Evolutionary conservation across 2,797 vertebrate genomes (phyloP).

Genomic region (Dendrocincla fuliginosa): DNA sequence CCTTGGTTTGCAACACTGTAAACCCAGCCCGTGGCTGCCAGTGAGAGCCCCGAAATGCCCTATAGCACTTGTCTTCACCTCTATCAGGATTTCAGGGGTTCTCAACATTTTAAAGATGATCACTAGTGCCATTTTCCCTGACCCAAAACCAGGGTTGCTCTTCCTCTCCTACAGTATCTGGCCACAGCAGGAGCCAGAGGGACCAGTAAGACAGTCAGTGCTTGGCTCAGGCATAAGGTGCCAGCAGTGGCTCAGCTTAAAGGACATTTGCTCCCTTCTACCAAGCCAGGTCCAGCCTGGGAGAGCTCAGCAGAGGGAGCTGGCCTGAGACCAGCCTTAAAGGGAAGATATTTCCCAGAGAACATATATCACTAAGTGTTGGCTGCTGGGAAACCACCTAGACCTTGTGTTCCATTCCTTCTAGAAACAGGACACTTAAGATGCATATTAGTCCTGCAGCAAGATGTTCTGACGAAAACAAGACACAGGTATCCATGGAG

Average conservation of each 20-base stretch:
- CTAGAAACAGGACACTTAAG: background rate
- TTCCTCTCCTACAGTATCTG: background rate
- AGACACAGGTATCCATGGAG: background rate
- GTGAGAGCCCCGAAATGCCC: background rate
- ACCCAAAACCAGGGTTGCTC: background rate
- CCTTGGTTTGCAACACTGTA: background rate
- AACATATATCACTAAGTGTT: background rate
- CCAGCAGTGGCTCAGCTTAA: background rate
- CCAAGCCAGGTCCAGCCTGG: background rate
- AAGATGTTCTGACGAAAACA: background rate
- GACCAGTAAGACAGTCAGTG: background rate
- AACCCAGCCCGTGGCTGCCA: background rate
- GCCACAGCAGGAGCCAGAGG: background rate
- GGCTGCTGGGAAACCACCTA: background rate
- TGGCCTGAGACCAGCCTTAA: background rate
- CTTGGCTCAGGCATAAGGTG: background rate
- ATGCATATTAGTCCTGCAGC: background rate
- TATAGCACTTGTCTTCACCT: background rate
- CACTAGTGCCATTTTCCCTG: background rate
- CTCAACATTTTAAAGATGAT: background rate
- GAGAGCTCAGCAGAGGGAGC: background rate
- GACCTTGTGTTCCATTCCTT: background rate
- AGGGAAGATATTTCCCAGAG: background rate
- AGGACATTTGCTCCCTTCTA: background rate
- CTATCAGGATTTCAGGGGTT: background rate